These are phyloP conservation scores for Sycophila texana DNA, from an alignment of 2,888 invertebrate genomes.

Conservation along the genomic window DNA sequence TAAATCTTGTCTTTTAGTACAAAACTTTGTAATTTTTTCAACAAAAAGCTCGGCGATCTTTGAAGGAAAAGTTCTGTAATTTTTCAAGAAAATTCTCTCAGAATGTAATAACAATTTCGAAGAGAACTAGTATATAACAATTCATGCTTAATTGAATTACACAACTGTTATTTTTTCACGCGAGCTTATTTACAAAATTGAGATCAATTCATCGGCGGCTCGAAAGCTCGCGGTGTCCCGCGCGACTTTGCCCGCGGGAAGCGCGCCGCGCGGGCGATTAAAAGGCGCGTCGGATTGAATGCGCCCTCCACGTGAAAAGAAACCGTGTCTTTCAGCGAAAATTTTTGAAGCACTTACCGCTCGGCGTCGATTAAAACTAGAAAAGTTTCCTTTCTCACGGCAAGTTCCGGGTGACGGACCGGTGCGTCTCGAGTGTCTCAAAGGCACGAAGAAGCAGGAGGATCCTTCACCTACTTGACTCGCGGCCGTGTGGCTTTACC, in stretches of 20 bases:
- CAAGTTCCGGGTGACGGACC: background rate
- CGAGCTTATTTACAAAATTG: background rate
- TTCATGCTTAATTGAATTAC: background rate
- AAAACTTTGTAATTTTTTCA: too few relatives aligned
- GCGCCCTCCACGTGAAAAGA: constrained; percentile 21
- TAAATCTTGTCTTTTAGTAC: too few relatives aligned
- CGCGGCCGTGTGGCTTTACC: background rate
- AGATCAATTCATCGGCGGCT: too few relatives aligned
- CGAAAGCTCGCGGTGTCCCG: background rate
- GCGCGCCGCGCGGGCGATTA: constrained; percentile 9
- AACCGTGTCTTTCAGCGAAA: background rate
- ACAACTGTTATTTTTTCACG: background rate
- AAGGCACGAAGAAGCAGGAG: background rate
- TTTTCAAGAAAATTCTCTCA: too few relatives aligned
- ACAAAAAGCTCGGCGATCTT: too few relatives aligned
- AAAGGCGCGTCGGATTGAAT: constrained; percentile 18
- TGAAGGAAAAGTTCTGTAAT: too few relatives aligned
- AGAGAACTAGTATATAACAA: background rate
- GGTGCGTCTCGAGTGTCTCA: background rate
- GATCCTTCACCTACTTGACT: constrained; percentile 50
- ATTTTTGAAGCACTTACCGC: background rate
- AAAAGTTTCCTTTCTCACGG: constrained; percentile 11
- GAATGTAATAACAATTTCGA: too few relatives aligned
- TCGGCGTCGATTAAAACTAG: constrained; percentile 24
- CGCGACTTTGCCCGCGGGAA: background rate